A percentile compares a stretch with the other conserved stretches of the same genome.
These are phyloP conservation scores for Anarhynchus alexandrinus DNA, from an alignment of 2,113 vertebrate genomes.

Conservation along the genomic window DNA sequence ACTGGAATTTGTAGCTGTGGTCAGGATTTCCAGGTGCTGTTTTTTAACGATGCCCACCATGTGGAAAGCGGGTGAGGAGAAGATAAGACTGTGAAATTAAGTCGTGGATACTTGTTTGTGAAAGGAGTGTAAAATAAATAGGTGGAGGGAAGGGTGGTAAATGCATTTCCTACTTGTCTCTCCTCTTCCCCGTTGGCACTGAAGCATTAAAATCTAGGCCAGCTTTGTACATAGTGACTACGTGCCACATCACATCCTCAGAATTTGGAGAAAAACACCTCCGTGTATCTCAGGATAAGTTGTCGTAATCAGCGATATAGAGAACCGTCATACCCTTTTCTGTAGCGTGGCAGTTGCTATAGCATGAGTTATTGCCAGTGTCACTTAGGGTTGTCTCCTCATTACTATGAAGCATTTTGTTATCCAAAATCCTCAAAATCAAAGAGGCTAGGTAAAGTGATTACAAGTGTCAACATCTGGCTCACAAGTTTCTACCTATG, in stretches of 20 bases:
- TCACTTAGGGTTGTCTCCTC: neutral
- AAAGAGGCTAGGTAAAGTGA: neutral
- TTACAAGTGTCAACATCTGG: neutral
- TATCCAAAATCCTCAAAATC: neutral
- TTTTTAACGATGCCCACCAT: fast-evolving
- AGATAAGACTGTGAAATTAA: neutral
- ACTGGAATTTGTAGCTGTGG: neutral
- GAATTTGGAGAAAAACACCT: neutral
- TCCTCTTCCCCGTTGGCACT: neutral
- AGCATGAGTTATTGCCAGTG: neutral
- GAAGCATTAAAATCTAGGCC: neutral
- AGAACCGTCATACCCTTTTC: neutral
- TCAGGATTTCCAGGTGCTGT: neutral
- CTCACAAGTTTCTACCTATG: neutral
- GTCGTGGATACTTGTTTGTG: neutral
- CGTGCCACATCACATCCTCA: neutral
- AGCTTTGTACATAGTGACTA: neutral
- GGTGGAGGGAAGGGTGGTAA: neutral
- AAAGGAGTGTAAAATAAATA: neutral
- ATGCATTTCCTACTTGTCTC: neutral
- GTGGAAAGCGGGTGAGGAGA: neutral
- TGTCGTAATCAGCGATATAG: fast-evolving
- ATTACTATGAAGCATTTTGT: neutral
- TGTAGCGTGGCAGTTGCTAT: neutral
- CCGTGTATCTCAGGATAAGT: fast-evolving